These are phyloP conservation scores for Sardina pilchardus DNA, from an alignment of 2,113 vertebrate genomes.

Conservation along the genomic window DNA sequence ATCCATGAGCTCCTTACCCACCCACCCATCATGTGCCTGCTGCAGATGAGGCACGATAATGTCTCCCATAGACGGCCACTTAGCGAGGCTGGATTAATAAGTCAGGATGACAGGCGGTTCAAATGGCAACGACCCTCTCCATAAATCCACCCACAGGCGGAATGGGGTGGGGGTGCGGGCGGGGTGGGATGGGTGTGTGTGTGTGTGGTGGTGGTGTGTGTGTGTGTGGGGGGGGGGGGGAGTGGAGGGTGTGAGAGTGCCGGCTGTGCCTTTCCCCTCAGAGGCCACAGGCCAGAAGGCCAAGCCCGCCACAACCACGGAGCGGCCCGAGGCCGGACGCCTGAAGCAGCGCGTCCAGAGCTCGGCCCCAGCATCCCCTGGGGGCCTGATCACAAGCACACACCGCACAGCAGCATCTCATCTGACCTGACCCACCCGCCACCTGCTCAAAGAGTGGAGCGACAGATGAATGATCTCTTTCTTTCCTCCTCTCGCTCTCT, in stretches of 20 bases:
- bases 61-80: constrained; percentile 24
- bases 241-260: neutral
- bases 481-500: neutral
- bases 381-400: neutral
- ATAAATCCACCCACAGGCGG: neutral
- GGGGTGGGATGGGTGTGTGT: neutral
- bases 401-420: neutral
- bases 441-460: neutral
- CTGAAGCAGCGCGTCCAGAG: neutral
- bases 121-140: constrained; percentile 43
- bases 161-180: neutral
- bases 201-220: neutral
- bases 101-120: constrained; percentile 50
- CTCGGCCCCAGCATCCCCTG: neutral
- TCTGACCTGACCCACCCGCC: too few species aligned
- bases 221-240: neutral
- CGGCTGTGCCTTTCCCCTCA: neutral
- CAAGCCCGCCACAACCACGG: neutral
- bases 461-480: neutral
- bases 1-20: neutral
- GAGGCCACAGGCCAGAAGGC: neutral
- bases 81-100: constrained; percentile 42
- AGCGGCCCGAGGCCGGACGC: neutral
- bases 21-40: neutral
- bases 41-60: neutral